Evolutionary conservation across 2,888 invertebrate genomes (phyloP), one percentile per base, ranked within the genome.

Genomic region (Stenoptilia bipunctidactyla): DNA sequence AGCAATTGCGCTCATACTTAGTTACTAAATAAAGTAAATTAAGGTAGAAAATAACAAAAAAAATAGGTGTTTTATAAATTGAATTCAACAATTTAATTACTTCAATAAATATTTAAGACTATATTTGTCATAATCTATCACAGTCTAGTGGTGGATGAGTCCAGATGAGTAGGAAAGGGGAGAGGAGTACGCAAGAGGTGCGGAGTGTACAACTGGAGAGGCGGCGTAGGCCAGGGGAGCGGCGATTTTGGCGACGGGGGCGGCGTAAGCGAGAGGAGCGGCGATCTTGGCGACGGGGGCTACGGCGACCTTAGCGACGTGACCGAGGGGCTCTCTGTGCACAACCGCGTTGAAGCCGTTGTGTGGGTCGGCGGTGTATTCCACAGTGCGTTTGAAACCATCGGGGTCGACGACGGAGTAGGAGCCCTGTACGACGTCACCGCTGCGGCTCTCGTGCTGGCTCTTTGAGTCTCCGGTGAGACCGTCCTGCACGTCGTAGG

Each of bases 361-460:
- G 51, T 75, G 67, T 45, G 73, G 67, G 48, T 76, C 74, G 40
- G 74, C 70, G 39, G 71, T 61, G 59, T 80, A 82, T 47, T 74
- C 62, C 27, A 80, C 79, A 20, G 69, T 72, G 38, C 77, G 61
- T 47, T 67, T 46, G 48, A 72, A 67, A 48, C 80, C 79, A 44
- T 82, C 80, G 33, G 80, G 67, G 55, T 82, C 72, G 45, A 71
- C 63, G 44, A 83, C 59, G 36, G 69, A 65, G 63, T 83, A 76
- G 39, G 58, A 61, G 15, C 83, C 83, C 53, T 71, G 72, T 40
- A 68, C 68, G 6, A 53, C 54, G 41, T 67, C 55, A 0, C 66
- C 66, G 40, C 67, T 60, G 41, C 68, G 66, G 38, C 49, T 45
- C 43, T 67, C 67, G 33, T 66, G 62, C 45, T 67, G 67, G 20